Conservation (phyloP, 2,888 invertebrate species). For the Epirrhoe alternata region DNA sequence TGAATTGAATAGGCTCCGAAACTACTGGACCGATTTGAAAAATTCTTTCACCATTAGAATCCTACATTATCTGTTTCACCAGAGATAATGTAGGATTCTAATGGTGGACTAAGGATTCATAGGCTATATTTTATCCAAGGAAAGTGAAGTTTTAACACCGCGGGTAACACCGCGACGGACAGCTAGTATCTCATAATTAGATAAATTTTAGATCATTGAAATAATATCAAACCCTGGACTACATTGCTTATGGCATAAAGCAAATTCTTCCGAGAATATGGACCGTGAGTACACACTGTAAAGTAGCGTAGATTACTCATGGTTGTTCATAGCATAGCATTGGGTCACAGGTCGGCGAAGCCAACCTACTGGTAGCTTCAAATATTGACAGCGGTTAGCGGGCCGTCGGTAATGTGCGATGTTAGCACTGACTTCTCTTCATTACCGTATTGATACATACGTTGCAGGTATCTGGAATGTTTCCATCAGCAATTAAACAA, state of each 20-base stretch:
- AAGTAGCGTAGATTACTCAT: constrained; percentile 1
- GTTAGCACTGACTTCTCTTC: constrained; percentile 75
- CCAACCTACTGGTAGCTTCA: constrained; percentile 51
- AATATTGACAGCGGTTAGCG: constrained; percentile 83
- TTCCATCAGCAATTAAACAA: constrained; percentile 38
- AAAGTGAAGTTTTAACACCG: too few species aligned
- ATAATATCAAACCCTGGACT: background rate
- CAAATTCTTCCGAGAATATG: background rate
- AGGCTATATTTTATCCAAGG: too few species aligned
- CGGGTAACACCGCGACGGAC: too few species aligned
- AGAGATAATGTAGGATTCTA: too few species aligned
- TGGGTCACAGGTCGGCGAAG: constrained; percentile 26
- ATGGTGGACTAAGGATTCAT: too few species aligned
- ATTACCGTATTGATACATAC: constrained; percentile 68
- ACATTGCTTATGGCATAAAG: background rate
- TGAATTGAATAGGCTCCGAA: too few species aligned
- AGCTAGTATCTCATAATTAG: too few species aligned
- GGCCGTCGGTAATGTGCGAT: constrained; percentile 69
- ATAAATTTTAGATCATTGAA: background rate
- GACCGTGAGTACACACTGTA: background rate
- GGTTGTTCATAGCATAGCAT: constrained; percentile 6
- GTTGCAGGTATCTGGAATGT: constrained; percentile 41
- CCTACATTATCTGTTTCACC: too few species aligned
- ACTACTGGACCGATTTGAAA: too few species aligned
- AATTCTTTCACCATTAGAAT: too few species aligned